Evolutionary conservation across 2,113 vertebrate species (phyloP), one percentile per base, ranked within the genome.

Genomic region (Elachura formosa): DNA sequence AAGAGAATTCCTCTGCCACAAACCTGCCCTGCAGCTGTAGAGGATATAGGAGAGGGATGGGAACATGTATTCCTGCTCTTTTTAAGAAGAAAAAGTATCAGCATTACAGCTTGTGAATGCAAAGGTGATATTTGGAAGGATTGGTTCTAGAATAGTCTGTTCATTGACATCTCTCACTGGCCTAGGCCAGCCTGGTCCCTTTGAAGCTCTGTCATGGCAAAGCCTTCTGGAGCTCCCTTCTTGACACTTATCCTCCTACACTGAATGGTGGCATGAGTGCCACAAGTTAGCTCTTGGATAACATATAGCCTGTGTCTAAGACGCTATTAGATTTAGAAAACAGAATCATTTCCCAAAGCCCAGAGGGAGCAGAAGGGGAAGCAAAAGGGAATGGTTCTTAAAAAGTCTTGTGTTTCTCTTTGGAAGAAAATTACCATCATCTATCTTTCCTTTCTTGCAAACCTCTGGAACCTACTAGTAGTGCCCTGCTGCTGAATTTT

Each of bases 401-500:
- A 96, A 90, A 96, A 96, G 89, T 92, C 92, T 96, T 94, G 89
- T 85, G 88, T 96, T 96, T 94, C 94, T 94, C 89, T 96, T 94
- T 91, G 89, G 87, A 93, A 94, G 92, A 94, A 96, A 96, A 97
- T 96, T 95, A 94, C 89, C 84, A 40, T 95, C 97, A 96, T 96
- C 93, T 94, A 85, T 96, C 94, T 94, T 97, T 94, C 91, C 94
- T 96, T 96, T 71, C 95, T 96, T 86, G 82, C 89, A 95, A 93
- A 91, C 91, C 94, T 87, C 93, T 95, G 85, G 84, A 96, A 93
- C 69, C 79, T 82, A 52, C 86, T 56, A 84, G 69, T 73, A 91
- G 91, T 94, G 96, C 91, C 94, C 96, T 97, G 97, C 91, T 96
- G 95, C 82, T 96, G 89, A 93, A 94, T 96, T 96, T 87, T 94